A percentile compares a stretch with the other conserved stretches of the same genome.
Conservation (phyloP, 2,113 vertebrate genomes). For the Grammomys dolichurus region DNA sequence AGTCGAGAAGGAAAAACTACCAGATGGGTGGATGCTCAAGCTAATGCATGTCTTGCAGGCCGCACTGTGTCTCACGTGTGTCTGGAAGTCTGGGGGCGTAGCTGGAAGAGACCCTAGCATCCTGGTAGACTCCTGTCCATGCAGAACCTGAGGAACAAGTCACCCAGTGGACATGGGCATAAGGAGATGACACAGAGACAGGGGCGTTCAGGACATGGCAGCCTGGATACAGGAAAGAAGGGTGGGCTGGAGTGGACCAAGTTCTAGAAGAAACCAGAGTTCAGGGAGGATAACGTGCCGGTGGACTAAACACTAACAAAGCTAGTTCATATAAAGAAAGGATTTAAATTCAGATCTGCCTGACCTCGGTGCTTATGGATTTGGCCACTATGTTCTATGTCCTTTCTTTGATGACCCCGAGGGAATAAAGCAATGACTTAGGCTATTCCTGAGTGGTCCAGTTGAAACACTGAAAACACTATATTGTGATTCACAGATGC, state of each 20-base stretch:
- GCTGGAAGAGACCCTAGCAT: neutral
- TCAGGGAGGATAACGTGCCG: neutral
- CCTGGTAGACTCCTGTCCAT: neutral
- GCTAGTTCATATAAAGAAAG: neutral
- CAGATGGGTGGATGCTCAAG: neutral
- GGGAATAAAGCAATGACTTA: neutral
- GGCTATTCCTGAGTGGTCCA: neutral
- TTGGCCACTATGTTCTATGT: neutral
- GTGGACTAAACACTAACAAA: neutral
- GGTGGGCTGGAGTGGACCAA: neutral
- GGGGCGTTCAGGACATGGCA: neutral
- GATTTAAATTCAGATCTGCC: neutral
- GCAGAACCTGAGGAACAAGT: neutral
- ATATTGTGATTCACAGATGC: neutral
- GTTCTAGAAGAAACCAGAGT: neutral
- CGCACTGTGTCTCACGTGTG: neutral
- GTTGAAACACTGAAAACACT: constrained; percentile 28
- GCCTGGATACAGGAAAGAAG: neutral
- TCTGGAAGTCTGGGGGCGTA: neutral
- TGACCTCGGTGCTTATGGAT: neutral
- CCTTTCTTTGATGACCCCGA: neutral
- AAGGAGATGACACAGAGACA: neutral
- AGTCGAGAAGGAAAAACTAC: neutral
- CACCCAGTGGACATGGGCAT: neutral
- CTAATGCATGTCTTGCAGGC: constrained; percentile 18